These are phyloP conservation scores for Ophiodon elongatus DNA, from an alignment of 2,113 vertebrate genomes.

Conservation along the genomic window DNA sequence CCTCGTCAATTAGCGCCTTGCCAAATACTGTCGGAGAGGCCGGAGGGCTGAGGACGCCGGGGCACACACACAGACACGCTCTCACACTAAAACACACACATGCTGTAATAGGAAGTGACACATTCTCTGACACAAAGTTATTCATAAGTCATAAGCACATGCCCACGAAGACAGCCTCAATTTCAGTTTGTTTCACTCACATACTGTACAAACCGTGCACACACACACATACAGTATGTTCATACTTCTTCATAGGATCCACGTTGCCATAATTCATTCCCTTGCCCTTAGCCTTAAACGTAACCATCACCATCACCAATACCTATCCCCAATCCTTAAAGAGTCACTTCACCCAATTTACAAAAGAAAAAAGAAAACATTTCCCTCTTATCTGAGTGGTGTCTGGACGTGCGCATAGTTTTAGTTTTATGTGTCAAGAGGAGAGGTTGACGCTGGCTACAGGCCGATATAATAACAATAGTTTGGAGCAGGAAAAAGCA, in stretches of 20 bases:
- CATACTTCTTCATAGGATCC: neutral
- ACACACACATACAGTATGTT: neutral
- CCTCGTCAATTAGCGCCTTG: conserved; percentile 64
- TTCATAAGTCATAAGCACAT: conserved; percentile 43
- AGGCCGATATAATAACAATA: neutral
- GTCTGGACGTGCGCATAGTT: neutral
- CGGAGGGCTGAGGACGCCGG: conserved; percentile 17
- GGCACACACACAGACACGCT: neutral
- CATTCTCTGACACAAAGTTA: conserved; percentile 52
- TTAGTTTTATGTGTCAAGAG: neutral
- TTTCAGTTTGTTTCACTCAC: conserved; percentile 27
- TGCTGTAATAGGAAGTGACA: conserved; percentile 48
- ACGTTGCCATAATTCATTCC: neutral
- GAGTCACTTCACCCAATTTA: neutral
- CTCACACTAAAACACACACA: neutral
- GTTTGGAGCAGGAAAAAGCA: neutral
- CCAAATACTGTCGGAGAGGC: conserved; percentile 55
- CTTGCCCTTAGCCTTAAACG: neutral
- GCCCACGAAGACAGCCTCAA: neutral
- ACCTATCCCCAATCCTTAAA: neutral
- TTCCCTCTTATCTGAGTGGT: neutral
- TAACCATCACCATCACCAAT: neutral
- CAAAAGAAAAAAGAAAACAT: neutral
- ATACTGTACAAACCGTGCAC: neutral
- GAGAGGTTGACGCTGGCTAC: neutral